phyloP scores from a whole-genome alignment of 2,888 invertebrate genomes.

The Xiphydria camelus region DNA sequence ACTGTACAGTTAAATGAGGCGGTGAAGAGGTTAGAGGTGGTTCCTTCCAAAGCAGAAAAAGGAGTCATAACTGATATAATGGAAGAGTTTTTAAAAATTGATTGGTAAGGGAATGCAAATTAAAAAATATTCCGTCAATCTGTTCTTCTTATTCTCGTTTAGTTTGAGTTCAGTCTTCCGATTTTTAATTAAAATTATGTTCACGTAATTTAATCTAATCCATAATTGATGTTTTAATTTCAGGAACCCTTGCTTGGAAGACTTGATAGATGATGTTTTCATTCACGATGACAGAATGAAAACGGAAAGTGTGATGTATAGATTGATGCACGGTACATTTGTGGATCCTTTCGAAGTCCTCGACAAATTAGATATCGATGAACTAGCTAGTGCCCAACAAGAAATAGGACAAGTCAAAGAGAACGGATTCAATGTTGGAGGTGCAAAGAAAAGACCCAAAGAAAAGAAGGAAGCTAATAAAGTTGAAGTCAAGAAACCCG shows the following conservation, averaged over 20 bases:
- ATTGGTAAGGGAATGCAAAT: slow-evolving; percentile 47
- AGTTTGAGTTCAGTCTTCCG: no score
- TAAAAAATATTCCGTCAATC: no score
- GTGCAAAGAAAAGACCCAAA: not conserved
- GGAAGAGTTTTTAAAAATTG: slow-evolving; percentile 40
- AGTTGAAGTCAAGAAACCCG: not conserved
- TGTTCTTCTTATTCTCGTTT: no score
- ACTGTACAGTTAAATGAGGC: no score
- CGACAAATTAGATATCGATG: slow-evolving; percentile 14
- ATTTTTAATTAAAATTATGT: not conserved
- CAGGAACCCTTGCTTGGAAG: slow-evolving; percentile 43
- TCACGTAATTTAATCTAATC: not conserved
- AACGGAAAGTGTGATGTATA: slow-evolving; percentile 41
- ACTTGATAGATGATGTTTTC: slow-evolving; percentile 44
- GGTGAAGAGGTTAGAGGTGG: no score
- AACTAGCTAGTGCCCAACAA: not conserved
- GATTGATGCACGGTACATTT: slow-evolving; percentile 37
- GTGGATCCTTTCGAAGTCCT: slow-evolving; percentile 40
- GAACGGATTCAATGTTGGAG: not conserved
- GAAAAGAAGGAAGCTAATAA: not conserved
- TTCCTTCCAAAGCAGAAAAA: no score
- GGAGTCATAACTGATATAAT: no score
- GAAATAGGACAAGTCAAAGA: not conserved
- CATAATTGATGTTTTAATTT: slow-evolving; percentile 1
- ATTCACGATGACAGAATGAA: slow-evolving; percentile 36